Evolutionary conservation across 2,888 invertebrate genomes (phyloP), one percentile per base, ranked within the genome.

Genomic region (Dasypogon diadema): DNA sequence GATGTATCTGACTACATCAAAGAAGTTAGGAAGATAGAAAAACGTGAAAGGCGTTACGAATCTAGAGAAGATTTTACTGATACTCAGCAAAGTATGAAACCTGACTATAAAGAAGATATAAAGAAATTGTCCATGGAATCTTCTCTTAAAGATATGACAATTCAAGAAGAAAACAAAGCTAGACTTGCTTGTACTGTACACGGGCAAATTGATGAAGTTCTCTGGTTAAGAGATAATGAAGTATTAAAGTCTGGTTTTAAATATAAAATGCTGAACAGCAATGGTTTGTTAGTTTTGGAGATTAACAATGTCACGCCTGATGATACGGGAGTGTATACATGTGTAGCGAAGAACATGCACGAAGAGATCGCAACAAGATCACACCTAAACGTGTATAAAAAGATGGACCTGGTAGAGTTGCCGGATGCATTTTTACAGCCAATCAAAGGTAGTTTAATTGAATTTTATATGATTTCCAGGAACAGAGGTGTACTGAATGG

Each of bases 261-360:
- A 77, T 90, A 88, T 80, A 86, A 68, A 14, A 63, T 85, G 80
- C 88, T 88, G 0, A 89, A 87, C 75, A 88, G 87, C 0, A 90
- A 92, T 81, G 93, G 93, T 0, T 87, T 93, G 22, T 90, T 92
- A 3, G 92, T 91, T 56, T 83, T 95, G 75, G 94, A 95, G 85
- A 89, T 95, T 14, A 85, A 90, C 46, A 90, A 92, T 81, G 91
- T 91, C 0, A 87, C 88, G 0, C 87, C 89, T 0, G 89, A 88
- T 70, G 95, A 95, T 84, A 90, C 91, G 2, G 95, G 92, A 1
- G 91, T 92, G 81, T 96, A 95, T 81, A 90, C 90, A 12, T 96
- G 96, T 82, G 88, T 92, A 0, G 93, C 92, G 1, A 89, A 88
- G 79, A 95, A 95, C 83, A 88, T 89, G 76, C 89, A 92, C 80